A percentile compares a stretch with the other conserved stretches of the same genome.
These are phyloP conservation scores for Zaprionus inermis DNA, from an alignment of 1,140 invertebrate species.

Conservation along the genomic window DNA sequence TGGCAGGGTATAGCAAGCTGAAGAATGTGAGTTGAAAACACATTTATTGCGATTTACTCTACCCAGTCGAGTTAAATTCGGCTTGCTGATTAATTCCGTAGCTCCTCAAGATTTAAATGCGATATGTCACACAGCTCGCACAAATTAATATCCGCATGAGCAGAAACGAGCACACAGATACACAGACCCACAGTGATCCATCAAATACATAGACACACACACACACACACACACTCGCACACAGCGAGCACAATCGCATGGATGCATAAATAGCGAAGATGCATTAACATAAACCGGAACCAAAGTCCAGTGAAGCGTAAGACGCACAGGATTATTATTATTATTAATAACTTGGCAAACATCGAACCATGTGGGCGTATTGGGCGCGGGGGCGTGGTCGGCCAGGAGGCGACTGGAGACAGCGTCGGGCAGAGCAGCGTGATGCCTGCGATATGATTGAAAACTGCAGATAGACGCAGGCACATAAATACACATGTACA, in stretches of 20 bases:
- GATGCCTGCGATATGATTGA: slow-evolving; percentile 42
- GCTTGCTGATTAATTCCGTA: not conserved
- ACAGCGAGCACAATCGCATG: slow-evolving; percentile 22
- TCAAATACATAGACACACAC: not conserved
- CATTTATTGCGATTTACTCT: not conserved
- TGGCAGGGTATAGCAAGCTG: too few relatives aligned
- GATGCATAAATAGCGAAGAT: slow-evolving; percentile 57
- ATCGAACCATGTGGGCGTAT: slow-evolving; percentile 33
- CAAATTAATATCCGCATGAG: not conserved
- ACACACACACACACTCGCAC: slow-evolving; percentile 5
- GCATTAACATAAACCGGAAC: slow-evolving; percentile 76
- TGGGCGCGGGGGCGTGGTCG: slow-evolving; percentile 9
- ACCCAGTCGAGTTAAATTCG: not conserved
- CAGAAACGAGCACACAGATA: slow-evolving; percentile 9
- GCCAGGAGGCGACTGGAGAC: not conserved
- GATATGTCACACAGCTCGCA: not conserved
- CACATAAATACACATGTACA: not conserved
- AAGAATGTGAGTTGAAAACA: too few relatives aligned
- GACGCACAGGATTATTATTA: slow-evolving; percentile 59
- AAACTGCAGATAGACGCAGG: slow-evolving; percentile 29
- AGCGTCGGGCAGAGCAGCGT: slow-evolving; percentile 30
- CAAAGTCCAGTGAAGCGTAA: slow-evolving; percentile 64
- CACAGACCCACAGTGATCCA: not conserved
- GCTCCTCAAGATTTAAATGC: slow-evolving; percentile 1
- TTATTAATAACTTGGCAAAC: slow-evolving; percentile 42